Conservation (phyloP, 1,140 invertebrate genomes). For the Samia ricini region DNA sequence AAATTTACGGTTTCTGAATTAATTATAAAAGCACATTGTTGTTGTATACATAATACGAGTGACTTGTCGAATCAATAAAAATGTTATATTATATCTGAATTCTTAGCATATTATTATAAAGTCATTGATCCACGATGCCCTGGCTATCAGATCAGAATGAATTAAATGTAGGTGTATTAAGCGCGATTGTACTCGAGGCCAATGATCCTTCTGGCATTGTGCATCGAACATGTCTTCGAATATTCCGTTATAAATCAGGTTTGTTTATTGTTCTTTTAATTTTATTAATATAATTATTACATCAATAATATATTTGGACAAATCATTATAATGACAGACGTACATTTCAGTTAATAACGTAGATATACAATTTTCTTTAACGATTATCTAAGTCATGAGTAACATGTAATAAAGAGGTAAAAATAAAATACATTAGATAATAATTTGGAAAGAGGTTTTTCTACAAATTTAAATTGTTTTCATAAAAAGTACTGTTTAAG, state of each 20-base stretch:
- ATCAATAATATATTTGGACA: too few relatives aligned
- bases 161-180: constrained; percentile 2
- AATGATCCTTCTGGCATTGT: background rate
- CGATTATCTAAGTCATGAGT: too few relatives aligned
- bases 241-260: background rate
- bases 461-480: too few relatives aligned
- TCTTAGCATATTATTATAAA: background rate
- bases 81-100: background rate
- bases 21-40: background rate
- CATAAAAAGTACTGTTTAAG: too few relatives aligned
- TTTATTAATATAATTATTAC: background rate
- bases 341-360: too few relatives aligned
- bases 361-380: too few relatives aligned
- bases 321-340: too few relatives aligned
- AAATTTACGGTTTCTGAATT: background rate
- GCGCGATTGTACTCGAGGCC: background rate
- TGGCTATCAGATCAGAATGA: constrained; percentile 1
- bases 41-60: background rate
- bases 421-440: too few relatives aligned
- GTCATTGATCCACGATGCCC: constrained; percentile 3
- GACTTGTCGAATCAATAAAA: background rate
- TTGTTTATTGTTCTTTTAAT: background rate
- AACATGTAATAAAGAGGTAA: too few relatives aligned
- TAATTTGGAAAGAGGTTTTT: too few relatives aligned
- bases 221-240: background rate